Conservation (phyloP, 2,113 vertebrate genomes). For the Gopherus flavomarginatus region DNA sequence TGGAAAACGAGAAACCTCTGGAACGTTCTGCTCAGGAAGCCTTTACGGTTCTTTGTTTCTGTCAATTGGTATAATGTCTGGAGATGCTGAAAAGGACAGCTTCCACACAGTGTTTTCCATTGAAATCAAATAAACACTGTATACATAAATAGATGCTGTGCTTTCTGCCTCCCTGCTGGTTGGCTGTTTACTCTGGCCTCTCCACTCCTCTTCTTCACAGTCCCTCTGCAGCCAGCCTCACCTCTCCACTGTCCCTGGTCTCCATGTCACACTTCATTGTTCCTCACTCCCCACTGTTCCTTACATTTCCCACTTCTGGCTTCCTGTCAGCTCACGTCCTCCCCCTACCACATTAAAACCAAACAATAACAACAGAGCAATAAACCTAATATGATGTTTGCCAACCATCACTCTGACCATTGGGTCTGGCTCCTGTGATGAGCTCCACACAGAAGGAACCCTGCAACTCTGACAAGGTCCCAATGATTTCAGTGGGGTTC, state of each 20-base stretch:
- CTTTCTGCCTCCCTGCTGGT: background rate
- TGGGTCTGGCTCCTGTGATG: background rate
- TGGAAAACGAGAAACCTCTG: constrained; percentile 14
- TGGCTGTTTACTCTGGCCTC: background rate
- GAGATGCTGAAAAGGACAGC: background rate
- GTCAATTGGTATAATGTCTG: constrained; percentile 3
- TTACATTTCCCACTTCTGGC: background rate
- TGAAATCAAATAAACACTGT: background rate
- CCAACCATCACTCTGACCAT: background rate
- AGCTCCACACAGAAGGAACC: background rate
- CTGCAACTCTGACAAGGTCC: fast-evolving
- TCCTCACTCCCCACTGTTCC: background rate
- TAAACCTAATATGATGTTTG: background rate
- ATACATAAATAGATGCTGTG: background rate
- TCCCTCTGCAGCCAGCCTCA: background rate
- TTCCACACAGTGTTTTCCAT: background rate
- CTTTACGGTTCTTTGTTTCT: background rate
- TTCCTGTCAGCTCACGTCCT: background rate
- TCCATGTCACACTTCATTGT: background rate
- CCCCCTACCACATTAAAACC: background rate
- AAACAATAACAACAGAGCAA: background rate
- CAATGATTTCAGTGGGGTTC: background rate
- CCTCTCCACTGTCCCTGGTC: background rate
- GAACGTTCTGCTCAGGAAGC: background rate
- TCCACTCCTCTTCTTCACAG: background rate